Percentiles rank a stretch among this genome's conserved stretches.
phyloP scores from a whole-genome alignment of 1,140 invertebrate genomes.

The Homalodisca vitripennis region DNA sequence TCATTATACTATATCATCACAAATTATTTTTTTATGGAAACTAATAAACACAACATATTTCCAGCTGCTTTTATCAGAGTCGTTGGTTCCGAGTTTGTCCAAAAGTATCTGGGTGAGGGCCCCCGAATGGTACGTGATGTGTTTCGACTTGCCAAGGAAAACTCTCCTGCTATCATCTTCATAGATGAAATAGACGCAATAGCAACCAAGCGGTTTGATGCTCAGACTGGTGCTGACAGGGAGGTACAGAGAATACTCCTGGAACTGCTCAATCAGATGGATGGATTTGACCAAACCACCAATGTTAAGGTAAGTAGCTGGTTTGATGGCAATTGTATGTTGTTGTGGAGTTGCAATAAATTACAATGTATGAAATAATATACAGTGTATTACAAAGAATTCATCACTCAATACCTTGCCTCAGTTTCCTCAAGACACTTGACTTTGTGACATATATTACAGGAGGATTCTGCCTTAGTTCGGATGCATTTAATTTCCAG shows the following conservation, averaged over 20 bases:
- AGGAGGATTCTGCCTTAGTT: no score
- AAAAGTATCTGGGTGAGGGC: conserved; percentile 98
- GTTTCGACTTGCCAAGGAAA: conserved; percentile 98
- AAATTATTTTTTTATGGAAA: no score
- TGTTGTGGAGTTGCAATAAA: no score
- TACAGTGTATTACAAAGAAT: no score
- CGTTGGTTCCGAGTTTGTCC: conserved; percentile 99
- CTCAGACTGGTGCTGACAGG: conserved; percentile 97
- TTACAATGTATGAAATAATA: no score
- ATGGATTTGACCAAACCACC: conserved; percentile 99
- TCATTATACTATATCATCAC: no score
- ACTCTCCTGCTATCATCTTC: conserved; percentile 98
- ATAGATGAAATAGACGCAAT: conserved; percentile 99
- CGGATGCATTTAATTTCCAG: no score
- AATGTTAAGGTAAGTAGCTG: conserved; percentile 85
- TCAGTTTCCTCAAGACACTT: no score
- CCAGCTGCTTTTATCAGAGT: conserved; percentile 95
- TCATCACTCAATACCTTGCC: no score
- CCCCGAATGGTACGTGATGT: conserved; percentile 99
- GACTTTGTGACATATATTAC: no score
- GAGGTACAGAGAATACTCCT: conserved; percentile 98
- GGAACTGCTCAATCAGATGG: conserved; percentile 99
- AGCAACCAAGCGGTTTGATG: conserved; percentile 97
- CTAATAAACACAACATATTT: no score
- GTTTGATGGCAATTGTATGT: no score